Conservation (phyloP, 37 sponge, comb jelly and placozoan species). For the Crambe crambe region DNA sequence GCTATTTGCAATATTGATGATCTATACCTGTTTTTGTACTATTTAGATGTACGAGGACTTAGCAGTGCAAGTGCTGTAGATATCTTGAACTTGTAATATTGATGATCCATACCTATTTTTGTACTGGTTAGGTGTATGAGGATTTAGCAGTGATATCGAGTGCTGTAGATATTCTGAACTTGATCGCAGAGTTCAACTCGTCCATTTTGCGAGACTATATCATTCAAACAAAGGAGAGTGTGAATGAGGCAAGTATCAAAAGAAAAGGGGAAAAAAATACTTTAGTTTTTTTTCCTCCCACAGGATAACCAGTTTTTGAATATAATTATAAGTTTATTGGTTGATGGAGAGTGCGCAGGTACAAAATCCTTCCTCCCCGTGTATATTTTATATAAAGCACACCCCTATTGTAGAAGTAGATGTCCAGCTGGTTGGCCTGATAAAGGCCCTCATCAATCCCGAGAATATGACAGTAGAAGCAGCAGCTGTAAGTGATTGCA, state of each 20-base stretch:
- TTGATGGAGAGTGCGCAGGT: constrained; percentile 78
- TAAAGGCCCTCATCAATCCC: constrained; percentile 88
- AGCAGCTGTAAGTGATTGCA: constrained; percentile 29
- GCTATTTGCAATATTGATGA: too few species aligned
- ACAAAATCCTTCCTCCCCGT: too few species aligned
- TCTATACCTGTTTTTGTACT: not conserved
- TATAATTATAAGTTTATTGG: constrained; percentile 72
- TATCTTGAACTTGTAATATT: not conserved
- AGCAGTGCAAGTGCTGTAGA: not conserved
- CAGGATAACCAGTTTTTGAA: constrained; percentile 83
- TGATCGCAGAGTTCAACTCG: constrained; percentile 56
- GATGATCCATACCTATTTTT: not conserved
- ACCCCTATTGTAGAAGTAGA: too few species aligned
- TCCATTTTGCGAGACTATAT: constrained; percentile 64
- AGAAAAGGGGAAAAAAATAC: not conserved
- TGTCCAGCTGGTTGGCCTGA: constrained; percentile 84
- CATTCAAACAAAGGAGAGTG: constrained; percentile 19
- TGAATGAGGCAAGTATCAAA: constrained; percentile 34
- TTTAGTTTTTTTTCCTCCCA: not conserved
- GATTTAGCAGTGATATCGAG: constrained; percentile 52
- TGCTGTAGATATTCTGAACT: constrained; percentile 79
- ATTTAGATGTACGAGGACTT: not conserved
- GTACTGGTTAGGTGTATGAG: constrained; percentile 47
- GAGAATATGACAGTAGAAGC: constrained; percentile 61
- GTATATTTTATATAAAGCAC: too few species aligned